Conservation (phyloP, 2,888 invertebrate species). For the Busseola fusca region DNA sequence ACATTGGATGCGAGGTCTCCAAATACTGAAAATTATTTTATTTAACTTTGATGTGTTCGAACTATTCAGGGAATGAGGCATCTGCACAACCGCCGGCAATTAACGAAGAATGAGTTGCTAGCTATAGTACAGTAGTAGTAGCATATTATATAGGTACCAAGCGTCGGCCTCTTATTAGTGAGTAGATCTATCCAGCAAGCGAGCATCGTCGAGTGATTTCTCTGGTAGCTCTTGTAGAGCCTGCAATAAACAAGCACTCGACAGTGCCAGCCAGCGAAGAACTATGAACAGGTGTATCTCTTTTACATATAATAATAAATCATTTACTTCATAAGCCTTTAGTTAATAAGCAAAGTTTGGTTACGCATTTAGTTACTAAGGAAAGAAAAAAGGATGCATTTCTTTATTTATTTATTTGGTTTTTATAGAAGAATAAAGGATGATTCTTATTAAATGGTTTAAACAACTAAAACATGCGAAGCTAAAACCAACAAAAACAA, state of each 20-base stretch:
- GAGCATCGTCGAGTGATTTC: not conserved
- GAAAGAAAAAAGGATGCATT: too few species aligned
- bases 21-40: slow-evolving; percentile 28
- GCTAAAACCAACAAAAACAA: too few species aligned
- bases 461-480: too few species aligned
- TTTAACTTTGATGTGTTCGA: slow-evolving; percentile 14
- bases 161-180: not conserved
- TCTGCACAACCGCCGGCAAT: not conserved
- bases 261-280: not conserved
- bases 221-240: not conserved
- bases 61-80: slow-evolving; percentile 24
- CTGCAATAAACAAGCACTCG: not conserved
- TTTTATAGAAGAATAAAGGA: too few species aligned
- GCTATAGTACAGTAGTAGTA: too few species aligned
- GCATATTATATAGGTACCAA: too few species aligned
- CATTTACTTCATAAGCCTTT: too few species aligned
- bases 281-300: not conserved
- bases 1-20: slow-evolving; percentile 13
- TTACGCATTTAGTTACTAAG: too few species aligned
- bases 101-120: not conserved
- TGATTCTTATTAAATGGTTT: too few species aligned
- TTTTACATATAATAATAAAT: not conserved
- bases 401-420: too few species aligned
- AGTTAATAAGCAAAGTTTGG: too few species aligned
- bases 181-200: not conserved